Evolutionary conservation across 2,797 vertebrate genomes (phyloP).

Genomic region (Coccyzus lansbergi): DNA sequence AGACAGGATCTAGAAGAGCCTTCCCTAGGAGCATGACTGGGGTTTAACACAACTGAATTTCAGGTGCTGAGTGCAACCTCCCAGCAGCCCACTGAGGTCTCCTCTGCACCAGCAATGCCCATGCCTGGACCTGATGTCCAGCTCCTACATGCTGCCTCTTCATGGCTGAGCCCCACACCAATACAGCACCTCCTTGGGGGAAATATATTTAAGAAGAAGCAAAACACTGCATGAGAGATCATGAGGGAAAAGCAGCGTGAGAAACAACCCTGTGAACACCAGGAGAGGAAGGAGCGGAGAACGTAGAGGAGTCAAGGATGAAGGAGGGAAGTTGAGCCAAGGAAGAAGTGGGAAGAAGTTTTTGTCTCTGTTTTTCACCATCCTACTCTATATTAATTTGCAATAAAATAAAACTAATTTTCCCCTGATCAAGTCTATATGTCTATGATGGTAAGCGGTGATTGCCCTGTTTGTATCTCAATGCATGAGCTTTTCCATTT

Average conservation of each 20-base stretch:
- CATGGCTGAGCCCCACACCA: background rate
- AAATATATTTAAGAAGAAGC: accelerated
- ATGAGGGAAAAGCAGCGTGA: background rate
- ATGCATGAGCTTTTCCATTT: background rate
- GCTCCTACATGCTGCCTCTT: background rate
- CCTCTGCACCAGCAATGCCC: background rate
- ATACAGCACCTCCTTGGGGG: accelerated
- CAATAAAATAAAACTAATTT: background rate
- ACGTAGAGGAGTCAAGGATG: background rate
- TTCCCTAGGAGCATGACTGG: background rate
- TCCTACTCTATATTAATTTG: background rate
- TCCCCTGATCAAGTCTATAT: background rate
- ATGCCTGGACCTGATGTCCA: background rate
- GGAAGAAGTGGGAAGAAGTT: too few relatives aligned
- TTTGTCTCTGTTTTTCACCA: background rate
- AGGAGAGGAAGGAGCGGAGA: background rate
- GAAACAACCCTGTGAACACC: background rate
- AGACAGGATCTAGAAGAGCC: background rate
- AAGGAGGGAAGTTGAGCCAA: too few relatives aligned
- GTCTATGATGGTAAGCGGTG: background rate
- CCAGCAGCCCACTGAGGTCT: accelerated
- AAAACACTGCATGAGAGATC: accelerated
- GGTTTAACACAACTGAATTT: background rate
- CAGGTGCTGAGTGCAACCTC: background rate
- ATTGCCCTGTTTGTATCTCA: background rate